Percentiles rank a stretch among this genome's conserved stretches.
Conservation (phyloP, 2,113 vertebrate species). For the Columba livia region DNA sequence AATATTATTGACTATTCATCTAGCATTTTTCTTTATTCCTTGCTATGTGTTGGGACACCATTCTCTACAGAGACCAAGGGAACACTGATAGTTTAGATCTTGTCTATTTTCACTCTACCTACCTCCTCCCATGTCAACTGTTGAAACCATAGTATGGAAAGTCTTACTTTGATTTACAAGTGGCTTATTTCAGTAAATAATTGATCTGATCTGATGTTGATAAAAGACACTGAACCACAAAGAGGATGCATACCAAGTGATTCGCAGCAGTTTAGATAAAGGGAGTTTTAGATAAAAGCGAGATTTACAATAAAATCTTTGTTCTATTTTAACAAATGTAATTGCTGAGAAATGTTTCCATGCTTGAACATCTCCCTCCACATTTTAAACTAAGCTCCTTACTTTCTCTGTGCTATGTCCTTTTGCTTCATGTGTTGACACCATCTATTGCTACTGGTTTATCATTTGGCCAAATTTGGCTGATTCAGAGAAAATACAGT, state of each 20-base stretch:
- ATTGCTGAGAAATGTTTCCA: background rate
- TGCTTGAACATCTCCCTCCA: background rate
- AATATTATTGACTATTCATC: background rate
- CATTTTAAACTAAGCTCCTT: background rate
- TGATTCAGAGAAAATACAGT: background rate
- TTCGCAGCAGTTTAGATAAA: background rate
- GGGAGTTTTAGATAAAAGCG: background rate
- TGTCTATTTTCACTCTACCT: background rate
- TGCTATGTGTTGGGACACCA: accelerated
- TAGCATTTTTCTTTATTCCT: background rate
- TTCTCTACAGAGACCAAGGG: background rate
- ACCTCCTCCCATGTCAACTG: background rate
- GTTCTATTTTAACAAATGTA: background rate
- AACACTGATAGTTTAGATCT: background rate
- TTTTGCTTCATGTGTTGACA: background rate
- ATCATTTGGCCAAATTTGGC: background rate
- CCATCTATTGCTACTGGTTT: background rate
- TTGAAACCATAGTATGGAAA: background rate
- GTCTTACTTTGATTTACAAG: background rate
- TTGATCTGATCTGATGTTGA: background rate
- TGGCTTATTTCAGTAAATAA: background rate
- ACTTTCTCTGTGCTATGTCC: background rate
- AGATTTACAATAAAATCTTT: background rate
- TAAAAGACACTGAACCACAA: background rate
- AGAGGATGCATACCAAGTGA: background rate